Conservation (phyloP, 2,888 invertebrate species). For the Cosmorhoe ocellata region DNA sequence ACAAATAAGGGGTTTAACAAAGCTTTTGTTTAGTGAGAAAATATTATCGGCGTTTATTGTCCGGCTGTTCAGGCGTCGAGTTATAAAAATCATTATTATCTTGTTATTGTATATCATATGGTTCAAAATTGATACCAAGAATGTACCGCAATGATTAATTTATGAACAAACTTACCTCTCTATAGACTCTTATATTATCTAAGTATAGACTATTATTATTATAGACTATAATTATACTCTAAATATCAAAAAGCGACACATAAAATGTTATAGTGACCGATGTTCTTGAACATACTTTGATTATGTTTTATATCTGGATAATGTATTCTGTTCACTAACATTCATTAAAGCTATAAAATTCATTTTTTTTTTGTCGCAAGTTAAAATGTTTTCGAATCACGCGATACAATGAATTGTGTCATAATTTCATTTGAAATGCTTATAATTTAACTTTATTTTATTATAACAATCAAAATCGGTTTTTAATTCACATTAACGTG, state of each 20-base stretch:
- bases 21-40: slow-evolving; percentile 24
- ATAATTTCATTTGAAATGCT: background rate
- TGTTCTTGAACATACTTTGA: too few species aligned
- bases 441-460: background rate
- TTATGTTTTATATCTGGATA: too few species aligned
- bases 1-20: slow-evolving; percentile 20
- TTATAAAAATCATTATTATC: too few species aligned
- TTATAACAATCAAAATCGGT: background rate
- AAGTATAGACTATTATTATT: too few species aligned
- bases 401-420: background rate
- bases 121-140: too few species aligned
- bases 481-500: background rate
- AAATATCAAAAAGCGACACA: too few species aligned
- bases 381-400: slow-evolving; percentile 2
- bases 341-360: background rate
- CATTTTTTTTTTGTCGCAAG: background rate
- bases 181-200: too few species aligned
- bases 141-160: too few species aligned
- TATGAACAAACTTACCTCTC: too few species aligned
- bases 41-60: slow-evolving; percentile 24
- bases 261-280: too few species aligned
- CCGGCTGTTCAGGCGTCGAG: slow-evolving; percentile 8
- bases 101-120: too few species aligned
- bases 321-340: background rate
- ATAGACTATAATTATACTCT: too few species aligned